phyloP scores from a whole-genome alignment of 2,113 vertebrate genomes.

The Cairina moschata region DNA sequence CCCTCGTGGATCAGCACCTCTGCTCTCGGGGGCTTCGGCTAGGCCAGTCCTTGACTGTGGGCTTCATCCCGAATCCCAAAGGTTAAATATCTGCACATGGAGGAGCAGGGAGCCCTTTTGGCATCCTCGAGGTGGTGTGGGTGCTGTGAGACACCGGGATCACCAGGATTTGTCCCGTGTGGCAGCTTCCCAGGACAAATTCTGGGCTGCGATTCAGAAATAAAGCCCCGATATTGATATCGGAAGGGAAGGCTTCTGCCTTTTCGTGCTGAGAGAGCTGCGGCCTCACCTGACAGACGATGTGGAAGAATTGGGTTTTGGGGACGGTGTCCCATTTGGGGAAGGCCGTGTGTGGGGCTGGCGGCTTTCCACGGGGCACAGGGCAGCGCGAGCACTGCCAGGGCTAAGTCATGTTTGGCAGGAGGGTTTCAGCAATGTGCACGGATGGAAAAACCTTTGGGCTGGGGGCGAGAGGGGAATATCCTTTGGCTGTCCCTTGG shows the following conservation, averaged over 20 bases:
- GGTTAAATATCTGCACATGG: rapidly evolving
- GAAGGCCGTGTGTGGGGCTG: rapidly evolving
- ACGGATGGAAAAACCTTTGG: neutral
- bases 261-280: neutral
- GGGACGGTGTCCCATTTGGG: neutral
- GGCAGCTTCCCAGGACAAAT: neutral
- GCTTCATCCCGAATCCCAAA: neutral
- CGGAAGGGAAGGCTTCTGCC: neutral
- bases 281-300: neutral
- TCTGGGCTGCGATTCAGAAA: neutral
- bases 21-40: neutral
- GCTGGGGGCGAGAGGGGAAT: rapidly evolving
- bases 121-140: neutral
- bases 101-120: neutral
- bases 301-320: slow-evolving; percentile 18
- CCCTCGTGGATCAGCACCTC: neutral
- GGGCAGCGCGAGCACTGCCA: neutral
- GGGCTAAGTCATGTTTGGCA: neutral
- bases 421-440: rapidly evolving
- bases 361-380: neutral
- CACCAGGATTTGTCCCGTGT: neutral
- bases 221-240: neutral
- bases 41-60: neutral
- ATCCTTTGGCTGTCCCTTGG: neutral
- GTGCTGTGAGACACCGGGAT: too few species aligned